These are phyloP conservation scores for Tigriopus japonicus DNA, from an alignment of 1,140 invertebrate species.

Conservation along the genomic window DNA sequence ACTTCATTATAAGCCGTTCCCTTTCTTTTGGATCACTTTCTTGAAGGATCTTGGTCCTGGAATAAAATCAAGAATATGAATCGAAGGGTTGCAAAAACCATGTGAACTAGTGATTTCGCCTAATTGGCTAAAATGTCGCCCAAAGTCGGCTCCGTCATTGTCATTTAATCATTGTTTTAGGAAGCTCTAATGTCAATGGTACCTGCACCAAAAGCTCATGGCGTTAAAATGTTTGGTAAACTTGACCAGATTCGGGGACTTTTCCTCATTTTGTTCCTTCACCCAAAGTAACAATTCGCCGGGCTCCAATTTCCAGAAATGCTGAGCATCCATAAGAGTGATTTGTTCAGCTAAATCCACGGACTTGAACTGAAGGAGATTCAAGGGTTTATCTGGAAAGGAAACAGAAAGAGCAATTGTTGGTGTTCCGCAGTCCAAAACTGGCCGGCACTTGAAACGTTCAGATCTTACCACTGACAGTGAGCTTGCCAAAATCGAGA, in stretches of 20 bases:
- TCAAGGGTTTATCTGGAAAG: slow-evolving; percentile 35
- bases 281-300: slow-evolving; percentile 93
- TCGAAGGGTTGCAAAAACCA: too few species aligned
- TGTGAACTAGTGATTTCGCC: too few species aligned
- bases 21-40: slow-evolving; percentile 36
- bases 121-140: too few species aligned
- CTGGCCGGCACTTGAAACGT: too few species aligned
- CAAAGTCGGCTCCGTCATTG: too few species aligned
- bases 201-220: slow-evolving; percentile 77
- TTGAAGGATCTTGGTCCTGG: slow-evolving; percentile 17
- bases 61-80: too few species aligned
- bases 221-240: slow-evolving; percentile 99
- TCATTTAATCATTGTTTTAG: too few species aligned
- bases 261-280: slow-evolving; percentile 86
- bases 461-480: too few species aligned
- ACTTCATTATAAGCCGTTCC: slow-evolving; percentile 89
- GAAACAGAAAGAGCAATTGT: slow-evolving; percentile 16
- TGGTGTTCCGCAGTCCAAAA: too few species aligned
- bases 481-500: background rate
- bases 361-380: slow-evolving; percentile 78
- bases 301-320: slow-evolving; percentile 91
- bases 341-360: slow-evolving; percentile 88
- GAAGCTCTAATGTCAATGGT: too few species aligned
- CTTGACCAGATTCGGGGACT: slow-evolving; percentile 81
- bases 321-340: slow-evolving; percentile 82